A percentile compares a stretch with the other conserved stretches of the same genome.
phyloP scores from a whole-genome alignment of 2,113 vertebrate species.

The Paratilapia polleni region DNA sequence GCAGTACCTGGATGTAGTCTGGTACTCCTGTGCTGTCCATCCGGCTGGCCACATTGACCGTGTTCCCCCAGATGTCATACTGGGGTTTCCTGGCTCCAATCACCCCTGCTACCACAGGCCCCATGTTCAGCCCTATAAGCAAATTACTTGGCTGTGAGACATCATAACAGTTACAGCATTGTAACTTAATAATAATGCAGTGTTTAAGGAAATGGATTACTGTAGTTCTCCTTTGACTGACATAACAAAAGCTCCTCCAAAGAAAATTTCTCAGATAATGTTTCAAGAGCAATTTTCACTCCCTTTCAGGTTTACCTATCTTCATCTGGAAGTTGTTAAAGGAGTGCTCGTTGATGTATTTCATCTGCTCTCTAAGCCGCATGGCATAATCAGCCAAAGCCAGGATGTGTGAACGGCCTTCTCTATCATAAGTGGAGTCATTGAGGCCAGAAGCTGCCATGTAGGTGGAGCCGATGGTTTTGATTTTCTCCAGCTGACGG shows the following conservation, averaged over 20 bases:
- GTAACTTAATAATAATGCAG: neutral
- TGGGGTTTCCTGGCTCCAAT: constrained; percentile 95
- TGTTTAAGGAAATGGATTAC: neutral
- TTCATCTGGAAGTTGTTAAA: constrained; percentile 99
- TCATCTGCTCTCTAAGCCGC: constrained; percentile 94
- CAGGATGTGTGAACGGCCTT: constrained; percentile 89
- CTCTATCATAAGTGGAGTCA: constrained; percentile 90
- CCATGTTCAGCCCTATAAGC: constrained; percentile 90
- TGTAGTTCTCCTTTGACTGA: neutral
- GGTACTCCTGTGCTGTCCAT: constrained; percentile 98
- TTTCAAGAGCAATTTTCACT: neutral
- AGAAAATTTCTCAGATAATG: neutral
- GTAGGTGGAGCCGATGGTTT: constrained; percentile 97
- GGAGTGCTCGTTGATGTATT: constrained; percentile 95
- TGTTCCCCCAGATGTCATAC: constrained; percentile 98
- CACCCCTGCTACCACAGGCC: constrained; percentile 94
- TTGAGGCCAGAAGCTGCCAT: constrained; percentile 96
- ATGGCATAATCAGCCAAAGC: constrained; percentile 93
- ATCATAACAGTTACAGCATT: neutral
- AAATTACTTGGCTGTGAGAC: constrained; percentile 2
- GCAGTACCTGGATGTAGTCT: constrained; percentile 90
- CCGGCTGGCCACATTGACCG: constrained; percentile 94
- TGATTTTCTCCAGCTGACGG: constrained; percentile 96
- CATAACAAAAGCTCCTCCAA: neutral
- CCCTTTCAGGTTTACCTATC: constrained; percentile 83